phyloP scores from a whole-genome alignment of 2,797 vertebrate species.

The Eptatretus atami region DNA sequence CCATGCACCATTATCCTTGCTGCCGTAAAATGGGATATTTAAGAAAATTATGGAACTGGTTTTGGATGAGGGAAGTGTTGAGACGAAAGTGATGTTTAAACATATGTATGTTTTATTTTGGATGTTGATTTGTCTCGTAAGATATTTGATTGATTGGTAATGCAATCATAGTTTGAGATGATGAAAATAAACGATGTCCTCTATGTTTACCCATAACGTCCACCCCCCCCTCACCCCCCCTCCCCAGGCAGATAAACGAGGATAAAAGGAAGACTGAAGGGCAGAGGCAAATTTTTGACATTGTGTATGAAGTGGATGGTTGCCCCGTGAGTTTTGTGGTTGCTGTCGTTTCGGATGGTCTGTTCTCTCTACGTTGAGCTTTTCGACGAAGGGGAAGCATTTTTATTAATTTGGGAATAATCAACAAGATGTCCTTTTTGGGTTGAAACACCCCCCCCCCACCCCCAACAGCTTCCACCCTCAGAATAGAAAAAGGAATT shows the following conservation, averaged over 20 bases:
- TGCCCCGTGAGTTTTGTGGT: background rate
- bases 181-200: background rate
- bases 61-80: too few species aligned
- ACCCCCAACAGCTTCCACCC: too few species aligned
- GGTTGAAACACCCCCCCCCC: too few species aligned
- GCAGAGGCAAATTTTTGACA: background rate
- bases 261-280: conserved; percentile 3
- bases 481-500: too few species aligned
- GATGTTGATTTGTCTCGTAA: background rate
- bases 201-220: background rate
- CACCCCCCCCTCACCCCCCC: background rate
- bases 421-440: too few species aligned
- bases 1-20: too few species aligned
- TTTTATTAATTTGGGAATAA: too few species aligned
- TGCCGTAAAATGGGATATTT: too few species aligned
- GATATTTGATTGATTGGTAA: background rate
- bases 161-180: background rate
- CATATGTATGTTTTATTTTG: background rate
- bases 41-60: too few species aligned
- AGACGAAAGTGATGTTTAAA: background rate
- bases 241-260: conserved; percentile 2
- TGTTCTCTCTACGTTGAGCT: too few species aligned
- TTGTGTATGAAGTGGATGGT: background rate
- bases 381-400: too few species aligned
- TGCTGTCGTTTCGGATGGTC: background rate